These are phyloP conservation scores for Osmoderma eremita DNA, from an alignment of 2,888 invertebrate genomes.

Conservation along the genomic window DNA sequence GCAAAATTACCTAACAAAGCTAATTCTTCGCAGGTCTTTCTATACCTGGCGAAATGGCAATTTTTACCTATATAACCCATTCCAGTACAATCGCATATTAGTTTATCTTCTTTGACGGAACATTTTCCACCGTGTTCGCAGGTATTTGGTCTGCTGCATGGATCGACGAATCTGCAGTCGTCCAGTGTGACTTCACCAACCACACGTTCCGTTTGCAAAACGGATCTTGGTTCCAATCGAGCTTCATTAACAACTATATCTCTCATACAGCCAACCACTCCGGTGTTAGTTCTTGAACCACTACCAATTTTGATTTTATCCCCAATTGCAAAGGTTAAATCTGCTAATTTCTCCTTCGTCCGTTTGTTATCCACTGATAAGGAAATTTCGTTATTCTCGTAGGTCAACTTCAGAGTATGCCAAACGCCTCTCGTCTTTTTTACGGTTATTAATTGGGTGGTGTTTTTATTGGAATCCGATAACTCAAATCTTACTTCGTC, in stretches of 20 bases:
- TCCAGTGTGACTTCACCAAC: constrained; percentile 91
- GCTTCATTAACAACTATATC: constrained; percentile 86
- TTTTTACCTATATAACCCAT: constrained; percentile 94
- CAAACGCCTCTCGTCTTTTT: constrained; percentile 84
- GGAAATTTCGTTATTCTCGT: constrained; percentile 77
- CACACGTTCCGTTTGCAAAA: constrained; percentile 83
- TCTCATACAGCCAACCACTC: constrained; percentile 91
- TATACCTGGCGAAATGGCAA: constrained; percentile 92
- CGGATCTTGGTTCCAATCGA: constrained; percentile 79
- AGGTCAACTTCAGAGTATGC: constrained; percentile 85
- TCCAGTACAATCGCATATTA: constrained; percentile 89
- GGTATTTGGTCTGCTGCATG: constrained; percentile 87
- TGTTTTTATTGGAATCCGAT: constrained; percentile 78
- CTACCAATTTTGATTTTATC: constrained; percentile 75
- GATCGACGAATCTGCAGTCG: constrained; percentile 89
- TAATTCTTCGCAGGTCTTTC: constrained; percentile 92
- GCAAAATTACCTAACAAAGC: constrained; percentile 77
- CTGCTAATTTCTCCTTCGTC: constrained; percentile 68
- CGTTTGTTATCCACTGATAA: constrained; percentile 81
- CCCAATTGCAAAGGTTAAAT: constrained; percentile 61
- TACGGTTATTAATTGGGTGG: constrained; percentile 81
- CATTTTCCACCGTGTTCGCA: constrained; percentile 94
- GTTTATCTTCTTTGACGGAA: constrained; percentile 86
- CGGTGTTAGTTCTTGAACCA: constrained; percentile 78
- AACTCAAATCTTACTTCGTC: constrained; percentile 88